A percentile compares a stretch with the other conserved stretches of the same genome.
These are phyloP conservation scores for Gallinago media DNA, from an alignment of 2,113 vertebrate species.

Conservation along the genomic window DNA sequence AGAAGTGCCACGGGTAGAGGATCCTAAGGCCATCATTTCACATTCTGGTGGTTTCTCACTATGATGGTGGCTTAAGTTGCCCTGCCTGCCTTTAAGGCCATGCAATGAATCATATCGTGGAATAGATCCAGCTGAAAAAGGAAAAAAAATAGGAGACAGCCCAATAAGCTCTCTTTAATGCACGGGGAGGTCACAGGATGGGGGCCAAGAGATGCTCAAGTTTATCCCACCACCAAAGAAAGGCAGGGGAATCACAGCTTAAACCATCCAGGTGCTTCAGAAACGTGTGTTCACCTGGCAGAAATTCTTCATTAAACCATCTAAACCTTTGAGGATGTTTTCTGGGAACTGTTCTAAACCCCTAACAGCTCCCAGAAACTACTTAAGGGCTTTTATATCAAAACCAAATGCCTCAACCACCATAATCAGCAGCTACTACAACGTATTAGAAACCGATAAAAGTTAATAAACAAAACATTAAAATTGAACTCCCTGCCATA, in stretches of 20 bases:
- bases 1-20: background rate
- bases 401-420: constrained; percentile 12
- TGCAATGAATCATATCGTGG: background rate
- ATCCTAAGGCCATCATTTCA: background rate
- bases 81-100: background rate
- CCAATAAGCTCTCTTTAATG: background rate
- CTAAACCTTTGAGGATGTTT: background rate
- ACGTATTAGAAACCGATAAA: background rate
- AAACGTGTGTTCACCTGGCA: background rate
- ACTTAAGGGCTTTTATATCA: background rate
- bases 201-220: background rate
- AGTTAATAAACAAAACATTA: background rate
- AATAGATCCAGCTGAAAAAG: background rate
- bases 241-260: rapidly evolving
- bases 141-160: background rate
- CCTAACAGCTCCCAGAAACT: background rate
- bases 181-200: background rate
- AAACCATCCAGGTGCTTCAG: background rate
- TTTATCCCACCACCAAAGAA: background rate
- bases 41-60: constrained; percentile 52
- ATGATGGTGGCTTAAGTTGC: background rate
- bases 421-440: background rate
- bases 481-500: background rate
- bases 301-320: background rate
- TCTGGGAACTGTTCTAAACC: background rate